phyloP scores from a whole-genome alignment of 2,888 invertebrate species.

The Crematogaster levior region DNA sequence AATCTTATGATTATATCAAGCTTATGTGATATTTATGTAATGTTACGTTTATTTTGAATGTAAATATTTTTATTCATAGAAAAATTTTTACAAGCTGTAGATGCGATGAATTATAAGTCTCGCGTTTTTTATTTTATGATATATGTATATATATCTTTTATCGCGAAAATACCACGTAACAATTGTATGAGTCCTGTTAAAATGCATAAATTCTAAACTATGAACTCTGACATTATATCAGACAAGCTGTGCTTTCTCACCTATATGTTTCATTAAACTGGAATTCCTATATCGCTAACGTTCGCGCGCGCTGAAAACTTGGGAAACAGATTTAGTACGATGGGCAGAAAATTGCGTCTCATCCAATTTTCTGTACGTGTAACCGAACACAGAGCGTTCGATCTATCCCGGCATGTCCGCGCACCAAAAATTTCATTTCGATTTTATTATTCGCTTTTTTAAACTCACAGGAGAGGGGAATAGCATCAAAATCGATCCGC shows the following conservation, averaged over 20 bases:
- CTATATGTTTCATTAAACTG: slow-evolving; percentile 34
- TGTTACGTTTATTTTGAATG: not conserved
- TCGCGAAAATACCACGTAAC: not conserved
- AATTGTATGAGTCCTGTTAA: not conserved
- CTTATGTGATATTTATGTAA: not conserved
- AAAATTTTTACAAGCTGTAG: not conserved
- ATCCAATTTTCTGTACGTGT: slow-evolving; percentile 46
- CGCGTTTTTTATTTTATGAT: too few species aligned
- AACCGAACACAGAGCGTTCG: slow-evolving; percentile 40
- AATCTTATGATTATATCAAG: not conserved
- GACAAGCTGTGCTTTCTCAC: not conserved
- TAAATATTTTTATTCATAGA: not conserved
- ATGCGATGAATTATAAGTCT: not conserved
- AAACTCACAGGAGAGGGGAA: slow-evolving; percentile 42
- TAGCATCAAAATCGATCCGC: slow-evolving; percentile 46
- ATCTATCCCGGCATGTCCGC: slow-evolving; percentile 37
- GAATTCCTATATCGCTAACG: slow-evolving; percentile 25
- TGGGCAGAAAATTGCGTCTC: slow-evolving; percentile 48
- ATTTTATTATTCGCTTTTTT: slow-evolving; percentile 52
- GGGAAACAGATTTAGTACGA: slow-evolving; percentile 45
- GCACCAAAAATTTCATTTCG: slow-evolving; percentile 47
- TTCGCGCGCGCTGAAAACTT: slow-evolving; percentile 34
- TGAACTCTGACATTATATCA: slow-evolving; percentile 16
- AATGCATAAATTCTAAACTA: slow-evolving; percentile 14
- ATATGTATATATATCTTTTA: too few species aligned